These are phyloP conservation scores for Centropus bengalensis DNA, from an alignment of 2,113 vertebrate genomes.

Conservation along the genomic window DNA sequence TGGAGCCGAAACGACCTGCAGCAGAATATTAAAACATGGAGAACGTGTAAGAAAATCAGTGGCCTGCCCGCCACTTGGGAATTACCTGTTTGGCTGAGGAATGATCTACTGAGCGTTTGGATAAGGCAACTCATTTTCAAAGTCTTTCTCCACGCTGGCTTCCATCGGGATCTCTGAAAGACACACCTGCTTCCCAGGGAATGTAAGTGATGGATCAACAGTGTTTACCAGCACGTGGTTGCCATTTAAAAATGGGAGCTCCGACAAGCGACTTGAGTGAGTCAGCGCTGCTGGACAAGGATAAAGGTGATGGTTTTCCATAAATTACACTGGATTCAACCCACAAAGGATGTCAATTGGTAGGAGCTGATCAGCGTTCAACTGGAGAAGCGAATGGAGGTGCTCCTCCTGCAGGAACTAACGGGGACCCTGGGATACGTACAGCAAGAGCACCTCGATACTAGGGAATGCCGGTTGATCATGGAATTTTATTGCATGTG, in stretches of 20 bases:
- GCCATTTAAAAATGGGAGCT: not conserved
- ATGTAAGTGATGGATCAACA: not conserved
- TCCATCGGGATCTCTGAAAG: not conserved
- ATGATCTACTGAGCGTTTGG: not conserved
- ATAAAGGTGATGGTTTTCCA: rapidly evolving
- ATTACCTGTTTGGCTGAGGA: not conserved
- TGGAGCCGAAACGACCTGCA: not conserved
- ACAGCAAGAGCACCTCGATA: rapidly evolving
- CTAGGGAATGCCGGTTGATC: not conserved
- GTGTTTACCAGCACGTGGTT: rapidly evolving
- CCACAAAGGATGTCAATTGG: not conserved
- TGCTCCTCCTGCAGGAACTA: not conserved
- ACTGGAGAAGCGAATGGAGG: not conserved
- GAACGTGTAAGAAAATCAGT: not conserved
- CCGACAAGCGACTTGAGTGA: not conserved
- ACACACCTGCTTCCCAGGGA: not conserved
- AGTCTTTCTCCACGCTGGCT: not conserved
- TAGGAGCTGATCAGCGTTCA: not conserved
- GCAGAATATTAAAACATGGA: not conserved
- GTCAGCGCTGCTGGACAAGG: not conserved
- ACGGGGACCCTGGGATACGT: not conserved
- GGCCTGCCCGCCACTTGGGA: not conserved
- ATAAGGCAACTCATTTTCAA: not conserved
- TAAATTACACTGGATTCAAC: not conserved
- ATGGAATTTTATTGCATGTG: not conserved